Percentiles rank a stretch among this genome's conserved stretches.
These are phyloP conservation scores for Atrina japonica DNA, from an alignment of 2,888 invertebrate genomes.

Conservation along the genomic window DNA sequence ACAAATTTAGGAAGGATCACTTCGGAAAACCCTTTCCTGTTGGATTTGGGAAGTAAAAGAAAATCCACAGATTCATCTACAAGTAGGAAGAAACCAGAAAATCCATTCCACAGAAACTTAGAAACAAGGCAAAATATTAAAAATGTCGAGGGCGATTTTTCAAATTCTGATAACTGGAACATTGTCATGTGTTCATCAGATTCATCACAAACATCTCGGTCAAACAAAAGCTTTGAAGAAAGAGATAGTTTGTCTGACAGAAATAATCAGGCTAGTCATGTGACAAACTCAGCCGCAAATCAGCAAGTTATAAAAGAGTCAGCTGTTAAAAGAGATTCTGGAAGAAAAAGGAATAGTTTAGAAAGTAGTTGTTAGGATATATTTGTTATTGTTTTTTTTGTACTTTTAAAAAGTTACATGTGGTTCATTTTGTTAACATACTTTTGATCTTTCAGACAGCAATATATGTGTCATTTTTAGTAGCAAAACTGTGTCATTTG, in stretches of 20 bases:
- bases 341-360: no score
- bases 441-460: no score
- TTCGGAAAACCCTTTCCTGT: not conserved
- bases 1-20: not conserved
- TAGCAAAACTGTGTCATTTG: no score
- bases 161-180: not conserved
- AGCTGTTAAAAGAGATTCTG: no score
- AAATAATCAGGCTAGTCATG: not conserved
- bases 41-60: not conserved
- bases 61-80: not conserved
- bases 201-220: conserved; percentile 2
- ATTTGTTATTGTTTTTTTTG: no score
- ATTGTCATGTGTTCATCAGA: not conserved
- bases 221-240: conserved; percentile 15
- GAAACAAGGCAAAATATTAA: conserved; percentile 17
- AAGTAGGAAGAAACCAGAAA: not conserved
- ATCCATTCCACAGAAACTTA: conserved; percentile 12
- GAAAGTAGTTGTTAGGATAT: no score
- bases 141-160: conserved; percentile 9
- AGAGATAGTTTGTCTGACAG: not conserved
- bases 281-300: no score
- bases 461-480: no score
- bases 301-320: no score
- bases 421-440: no score
- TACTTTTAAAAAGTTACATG: no score